Conservation (phyloP, 2,888 invertebrate genomes). For the Flabesymbios commensalis region DNA sequence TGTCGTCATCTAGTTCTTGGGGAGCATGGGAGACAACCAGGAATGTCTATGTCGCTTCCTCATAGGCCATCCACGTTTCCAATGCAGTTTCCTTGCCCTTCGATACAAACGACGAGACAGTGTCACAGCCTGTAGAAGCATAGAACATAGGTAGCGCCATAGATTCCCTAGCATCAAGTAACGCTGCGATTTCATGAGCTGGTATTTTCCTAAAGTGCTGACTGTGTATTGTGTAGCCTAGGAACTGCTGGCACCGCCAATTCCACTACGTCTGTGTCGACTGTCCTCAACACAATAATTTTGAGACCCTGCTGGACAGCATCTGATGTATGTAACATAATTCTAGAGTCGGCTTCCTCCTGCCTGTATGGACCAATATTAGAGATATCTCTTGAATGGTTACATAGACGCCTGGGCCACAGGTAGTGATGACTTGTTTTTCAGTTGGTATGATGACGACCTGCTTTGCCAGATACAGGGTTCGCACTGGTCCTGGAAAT, state of each 20-base stretch:
- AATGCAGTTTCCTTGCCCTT: conserved; percentile 23
- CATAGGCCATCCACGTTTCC: conserved; percentile 7
- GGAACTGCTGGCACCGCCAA: not conserved
- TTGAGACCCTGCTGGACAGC: not conserved
- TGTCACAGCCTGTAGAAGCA: conserved; percentile 32
- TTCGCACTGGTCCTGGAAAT: too few species aligned
- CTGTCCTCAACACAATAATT: not conserved
- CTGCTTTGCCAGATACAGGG: conserved; percentile 4
- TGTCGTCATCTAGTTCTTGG: not conserved
- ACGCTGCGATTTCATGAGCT: conserved; percentile 20
- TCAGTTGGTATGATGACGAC: not conserved
- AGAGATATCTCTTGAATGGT: not conserved
- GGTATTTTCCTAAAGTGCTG: conserved; percentile 25
- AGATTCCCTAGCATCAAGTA: conserved; percentile 14
- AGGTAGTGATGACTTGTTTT: not conserved
- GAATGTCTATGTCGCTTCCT: not conserved
- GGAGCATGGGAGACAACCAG: not conserved
- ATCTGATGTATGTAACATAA: not conserved
- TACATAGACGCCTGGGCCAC: conserved; percentile 6
- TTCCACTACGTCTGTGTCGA: not conserved
- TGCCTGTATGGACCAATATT: conserved; percentile 25
- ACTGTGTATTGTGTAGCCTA: not conserved
- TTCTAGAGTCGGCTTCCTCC: conserved; percentile 31
- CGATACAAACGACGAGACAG: conserved; percentile 13
- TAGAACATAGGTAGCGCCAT: too few species aligned